A percentile compares a stretch with the other conserved stretches of the same genome.
Evolutionary conservation across 2,797 vertebrate species (phyloP).

Genomic region (Ara ararauna): DNA sequence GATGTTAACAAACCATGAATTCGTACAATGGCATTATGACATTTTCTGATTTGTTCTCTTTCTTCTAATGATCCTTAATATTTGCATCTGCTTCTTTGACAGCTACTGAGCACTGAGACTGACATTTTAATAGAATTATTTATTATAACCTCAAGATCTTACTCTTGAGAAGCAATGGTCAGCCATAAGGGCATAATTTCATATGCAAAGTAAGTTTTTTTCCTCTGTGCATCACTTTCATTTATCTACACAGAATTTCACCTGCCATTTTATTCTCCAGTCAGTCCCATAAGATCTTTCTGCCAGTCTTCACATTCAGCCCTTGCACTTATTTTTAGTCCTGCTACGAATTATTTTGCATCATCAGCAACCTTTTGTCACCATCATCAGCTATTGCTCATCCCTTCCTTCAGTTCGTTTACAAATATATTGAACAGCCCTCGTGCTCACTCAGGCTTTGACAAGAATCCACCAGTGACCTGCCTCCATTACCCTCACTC

Average conservation of each 20-base stretch:
- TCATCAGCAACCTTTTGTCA: not conserved
- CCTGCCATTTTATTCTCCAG: not conserved
- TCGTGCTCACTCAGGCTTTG: not conserved
- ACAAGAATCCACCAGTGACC: rapidly evolving
- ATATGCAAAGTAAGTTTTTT: not conserved
- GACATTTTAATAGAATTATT: conserved; percentile 20
- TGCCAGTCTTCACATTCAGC: not conserved
- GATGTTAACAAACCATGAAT: not conserved
- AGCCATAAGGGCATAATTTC: not conserved
- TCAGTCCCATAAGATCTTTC: not conserved
- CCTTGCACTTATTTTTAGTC: not conserved
- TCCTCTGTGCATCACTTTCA: not conserved
- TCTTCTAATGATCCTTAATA: not conserved
- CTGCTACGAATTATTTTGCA: not conserved
- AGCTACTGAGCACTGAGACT: not conserved
- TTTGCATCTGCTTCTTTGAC: not conserved
- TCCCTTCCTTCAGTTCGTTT: not conserved
- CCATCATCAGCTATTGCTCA: not conserved
- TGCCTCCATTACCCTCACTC: not conserved
- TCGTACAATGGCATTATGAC: not conserved
- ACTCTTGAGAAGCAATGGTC: not conserved
- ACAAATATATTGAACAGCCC: not conserved
- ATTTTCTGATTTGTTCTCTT: not conserved
- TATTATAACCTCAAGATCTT: not conserved
- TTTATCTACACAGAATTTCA: not conserved